Percentiles rank a stretch among this genome's conserved stretches.
Evolutionary conservation across 2,113 vertebrate genomes (phyloP).

Genomic region (Rhinoderma darwinii): DNA sequence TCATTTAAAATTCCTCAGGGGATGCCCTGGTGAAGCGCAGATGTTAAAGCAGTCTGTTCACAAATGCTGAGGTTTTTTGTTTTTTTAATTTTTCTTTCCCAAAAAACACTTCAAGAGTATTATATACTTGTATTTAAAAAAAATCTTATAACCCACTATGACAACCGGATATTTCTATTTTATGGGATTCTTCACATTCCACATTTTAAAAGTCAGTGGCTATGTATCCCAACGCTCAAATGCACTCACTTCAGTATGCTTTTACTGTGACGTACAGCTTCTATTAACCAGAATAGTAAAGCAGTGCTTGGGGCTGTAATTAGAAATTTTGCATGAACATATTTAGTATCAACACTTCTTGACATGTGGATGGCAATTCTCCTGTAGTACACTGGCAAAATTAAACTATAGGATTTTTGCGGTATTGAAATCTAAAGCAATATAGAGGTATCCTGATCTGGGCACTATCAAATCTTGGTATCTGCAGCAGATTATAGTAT

Average conservation of each 20-base stretch:
- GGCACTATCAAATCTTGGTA: not conserved
- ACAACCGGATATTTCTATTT: conserved; percentile 14
- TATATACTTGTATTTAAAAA: conserved; percentile 67
- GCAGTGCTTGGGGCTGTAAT: not conserved
- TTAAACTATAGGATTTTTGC: not conserved
- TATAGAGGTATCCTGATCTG: not conserved
- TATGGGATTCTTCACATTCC: conserved; percentile 3
- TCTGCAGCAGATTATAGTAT: not conserved
- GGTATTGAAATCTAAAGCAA: not conserved
- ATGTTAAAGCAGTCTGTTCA: conserved; percentile 84
- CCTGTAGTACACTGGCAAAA: not conserved
- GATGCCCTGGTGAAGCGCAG: conserved; percentile 83
- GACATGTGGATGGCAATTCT: not conserved
- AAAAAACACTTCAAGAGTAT: conserved; percentile 39
- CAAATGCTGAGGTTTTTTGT: conserved; percentile 74
- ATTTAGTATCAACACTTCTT: not conserved
- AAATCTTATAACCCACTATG: not conserved
- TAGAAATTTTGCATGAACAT: not conserved
- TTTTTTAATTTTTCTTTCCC: conserved; percentile 18
- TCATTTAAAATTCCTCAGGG: conserved; percentile 88
- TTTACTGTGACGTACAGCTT: not conserved
- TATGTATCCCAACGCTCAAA: not conserved
- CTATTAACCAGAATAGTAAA: conserved; percentile 6
- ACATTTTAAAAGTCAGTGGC: not conserved
- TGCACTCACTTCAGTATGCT: not conserved